Evolutionary conservation across 2,888 invertebrate species (phyloP).

Genomic region (Vandiemenella viatica): DNA sequence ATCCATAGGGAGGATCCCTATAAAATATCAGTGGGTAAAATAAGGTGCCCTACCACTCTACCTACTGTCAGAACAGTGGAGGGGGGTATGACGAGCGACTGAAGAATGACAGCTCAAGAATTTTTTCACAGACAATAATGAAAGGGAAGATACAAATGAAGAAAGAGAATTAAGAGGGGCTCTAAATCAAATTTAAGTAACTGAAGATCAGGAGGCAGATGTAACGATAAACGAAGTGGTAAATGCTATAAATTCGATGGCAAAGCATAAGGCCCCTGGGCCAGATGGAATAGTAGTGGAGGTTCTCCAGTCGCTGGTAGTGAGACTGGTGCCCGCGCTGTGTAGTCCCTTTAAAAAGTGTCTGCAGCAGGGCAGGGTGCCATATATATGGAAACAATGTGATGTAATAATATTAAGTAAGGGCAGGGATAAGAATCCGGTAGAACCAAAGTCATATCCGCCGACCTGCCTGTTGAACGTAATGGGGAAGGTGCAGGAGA

Average conservation of each 20-base stretch:
- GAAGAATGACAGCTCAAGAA: neutral
- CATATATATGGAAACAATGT: neutral
- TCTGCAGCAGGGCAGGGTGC: neutral
- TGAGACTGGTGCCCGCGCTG: neutral
- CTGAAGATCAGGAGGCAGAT: neutral
- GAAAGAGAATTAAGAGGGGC: neutral
- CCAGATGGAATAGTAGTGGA: neutral
- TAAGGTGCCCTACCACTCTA: neutral
- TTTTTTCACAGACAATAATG: neutral
- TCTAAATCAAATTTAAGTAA: neutral
- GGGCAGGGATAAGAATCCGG: neutral
- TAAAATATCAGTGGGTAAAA: neutral
- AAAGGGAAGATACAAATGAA: neutral
- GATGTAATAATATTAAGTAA: neutral
- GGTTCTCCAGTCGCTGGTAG: neutral
- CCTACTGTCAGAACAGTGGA: neutral
- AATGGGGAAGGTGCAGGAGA: too few species aligned
- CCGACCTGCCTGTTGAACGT: too few species aligned
- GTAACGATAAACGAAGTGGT: neutral
- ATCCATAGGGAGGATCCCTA: conserved; percentile 1
- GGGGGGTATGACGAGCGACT: neutral
- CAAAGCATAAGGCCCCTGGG: neutral
- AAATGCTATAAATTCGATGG: neutral
- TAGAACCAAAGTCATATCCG: neutral
- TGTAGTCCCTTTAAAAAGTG: neutral